These are phyloP conservation scores for Sminthurides bifidus DNA, from an alignment of 1,140 invertebrate species.

Conservation along the genomic window DNA sequence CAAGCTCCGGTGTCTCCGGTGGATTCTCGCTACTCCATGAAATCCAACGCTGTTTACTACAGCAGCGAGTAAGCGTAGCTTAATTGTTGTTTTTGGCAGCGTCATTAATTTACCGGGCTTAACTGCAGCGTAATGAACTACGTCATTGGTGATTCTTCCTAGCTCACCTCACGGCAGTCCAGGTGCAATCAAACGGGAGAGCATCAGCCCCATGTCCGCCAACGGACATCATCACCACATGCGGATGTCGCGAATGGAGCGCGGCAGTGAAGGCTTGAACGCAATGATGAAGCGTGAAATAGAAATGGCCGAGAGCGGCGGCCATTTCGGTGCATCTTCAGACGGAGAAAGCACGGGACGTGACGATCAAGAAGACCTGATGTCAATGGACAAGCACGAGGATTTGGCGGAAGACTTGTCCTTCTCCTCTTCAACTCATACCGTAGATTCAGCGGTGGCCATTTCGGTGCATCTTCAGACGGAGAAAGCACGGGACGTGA, in stretches of 20 bases:
- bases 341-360: constrained; percentile 26
- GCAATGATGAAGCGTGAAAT: constrained; percentile 27
- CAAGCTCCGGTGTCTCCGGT: constrained; percentile 29
- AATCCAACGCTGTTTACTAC: no score
- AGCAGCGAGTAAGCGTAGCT: no score
- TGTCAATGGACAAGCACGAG: constrained; percentile 24
- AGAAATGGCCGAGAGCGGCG: constrained; percentile 16
- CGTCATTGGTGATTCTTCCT: not conserved
- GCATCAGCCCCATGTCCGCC: constrained; percentile 21
- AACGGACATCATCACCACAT: constrained; percentile 16
- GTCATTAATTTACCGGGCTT: no score
- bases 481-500: constrained; percentile 25
- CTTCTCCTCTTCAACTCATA: constrained; percentile 27
- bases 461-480: constrained; percentile 26
- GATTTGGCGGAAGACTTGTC: constrained; percentile 31
- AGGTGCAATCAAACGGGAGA: constrained; percentile 20
- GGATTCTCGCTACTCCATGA: constrained; percentile 26
- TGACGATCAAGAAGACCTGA: constrained; percentile 22
- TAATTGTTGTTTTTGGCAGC: no score
- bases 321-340: constrained; percentile 23
- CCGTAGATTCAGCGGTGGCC: constrained; percentile 13
- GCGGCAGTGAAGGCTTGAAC: constrained; percentile 8
- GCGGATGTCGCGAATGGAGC: constrained; percentile 6
- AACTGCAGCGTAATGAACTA: no score
- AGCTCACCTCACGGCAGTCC: constrained; percentile 29